Percentiles rank a stretch among this genome's conserved stretches.
Evolutionary conservation across 1,140 invertebrate genomes (phyloP).

Genomic region (Drosophila pseudoananassae): DNA sequence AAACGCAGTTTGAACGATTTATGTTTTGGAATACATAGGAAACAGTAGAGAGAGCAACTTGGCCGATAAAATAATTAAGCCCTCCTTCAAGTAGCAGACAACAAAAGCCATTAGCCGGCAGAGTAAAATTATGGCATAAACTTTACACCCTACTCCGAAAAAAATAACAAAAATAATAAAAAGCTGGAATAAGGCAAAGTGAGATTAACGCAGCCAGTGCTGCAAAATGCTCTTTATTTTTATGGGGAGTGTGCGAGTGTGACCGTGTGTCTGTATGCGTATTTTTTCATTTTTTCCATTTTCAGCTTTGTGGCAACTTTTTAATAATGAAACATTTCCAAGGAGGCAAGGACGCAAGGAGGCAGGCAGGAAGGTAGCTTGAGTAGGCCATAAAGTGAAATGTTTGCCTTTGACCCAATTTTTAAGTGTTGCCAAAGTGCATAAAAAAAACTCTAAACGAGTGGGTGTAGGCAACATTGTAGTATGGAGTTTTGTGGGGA

Average conservation of each 20-base stretch:
- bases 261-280: conserved; percentile 8
- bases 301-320: conserved; percentile 44
- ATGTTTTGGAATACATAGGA: conserved; percentile 39
- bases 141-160: conserved; percentile 27
- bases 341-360: conserved; percentile 33
- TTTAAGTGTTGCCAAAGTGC: conserved; percentile 46
- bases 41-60: conserved; percentile 40
- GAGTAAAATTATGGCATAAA: conserved; percentile 61
- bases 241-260: conserved; percentile 19
- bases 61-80: conserved; percentile 72
- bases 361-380: not conserved
- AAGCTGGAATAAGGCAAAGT: conserved; percentile 29
- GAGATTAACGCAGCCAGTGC: conserved; percentile 55
- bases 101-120: conserved; percentile 41
- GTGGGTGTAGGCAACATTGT: conserved; percentile 17
- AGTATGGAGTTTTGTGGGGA: conserved; percentile 6
- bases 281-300: no score
- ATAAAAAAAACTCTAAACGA: conserved; percentile 30
- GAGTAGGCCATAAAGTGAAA: conserved; percentile 60
- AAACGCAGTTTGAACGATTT: conserved; percentile 75
- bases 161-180: conserved; percentile 39
- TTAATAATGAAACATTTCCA: conserved; percentile 59
- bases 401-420: conserved; percentile 57
- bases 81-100: conserved; percentile 26
- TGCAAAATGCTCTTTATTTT: conserved; percentile 55